Evolutionary conservation across 2,888 invertebrate genomes (phyloP).

Genomic region (Blomia tropicalis): DNA sequence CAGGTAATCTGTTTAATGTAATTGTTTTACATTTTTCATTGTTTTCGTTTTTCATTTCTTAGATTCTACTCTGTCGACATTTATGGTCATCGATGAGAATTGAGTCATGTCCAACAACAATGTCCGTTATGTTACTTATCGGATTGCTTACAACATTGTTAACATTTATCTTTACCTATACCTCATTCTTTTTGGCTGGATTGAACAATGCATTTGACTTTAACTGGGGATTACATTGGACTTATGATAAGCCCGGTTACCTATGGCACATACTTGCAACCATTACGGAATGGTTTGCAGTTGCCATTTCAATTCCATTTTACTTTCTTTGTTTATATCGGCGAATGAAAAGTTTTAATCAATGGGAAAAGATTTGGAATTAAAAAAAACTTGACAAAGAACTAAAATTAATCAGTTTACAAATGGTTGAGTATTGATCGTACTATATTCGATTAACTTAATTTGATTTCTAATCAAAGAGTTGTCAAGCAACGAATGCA

Average conservation of each 20-base stretch:
- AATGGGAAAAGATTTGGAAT: not conserved
- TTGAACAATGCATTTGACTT: slow-evolving; percentile 8
- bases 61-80: not conserved
- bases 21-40: not conserved
- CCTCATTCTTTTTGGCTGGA: slow-evolving; percentile 4
- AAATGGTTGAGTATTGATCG: too few species aligned
- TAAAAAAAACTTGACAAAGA: too few species aligned
- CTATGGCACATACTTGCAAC: slow-evolving; percentile 5
- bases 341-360: not conserved
- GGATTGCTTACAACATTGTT: not conserved
- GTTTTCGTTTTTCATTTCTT: not conserved
- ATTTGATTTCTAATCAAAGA: too few species aligned
- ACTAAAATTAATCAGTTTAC: too few species aligned
- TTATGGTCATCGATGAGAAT: not conserved
- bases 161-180: slow-evolving; percentile 5
- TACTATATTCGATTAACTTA: too few species aligned
- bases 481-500: too few species aligned
- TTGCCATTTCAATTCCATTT: not conserved
- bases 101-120: not conserved
- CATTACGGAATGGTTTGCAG: not conserved
- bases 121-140: not conserved
- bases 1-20: not conserved
- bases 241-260: slow-evolving; percentile 1
- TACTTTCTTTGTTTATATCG: slow-evolving; percentile 3
- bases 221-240: not conserved